phyloP scores from a whole-genome alignment of 2,113 vertebrate species.

The Actenoides hombroni region DNA sequence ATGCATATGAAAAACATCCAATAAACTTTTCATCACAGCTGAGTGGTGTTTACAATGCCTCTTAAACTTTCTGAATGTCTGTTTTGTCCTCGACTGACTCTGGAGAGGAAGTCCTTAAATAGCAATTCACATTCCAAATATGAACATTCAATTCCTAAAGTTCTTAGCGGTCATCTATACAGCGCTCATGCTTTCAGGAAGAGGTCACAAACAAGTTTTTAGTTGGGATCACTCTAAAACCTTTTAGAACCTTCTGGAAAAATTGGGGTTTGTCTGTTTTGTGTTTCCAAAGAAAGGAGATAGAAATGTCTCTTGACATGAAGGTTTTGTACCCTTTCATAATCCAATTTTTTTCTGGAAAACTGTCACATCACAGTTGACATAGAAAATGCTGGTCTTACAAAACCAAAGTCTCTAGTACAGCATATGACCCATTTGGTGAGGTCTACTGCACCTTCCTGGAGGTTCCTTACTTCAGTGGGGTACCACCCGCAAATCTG shows the following conservation, averaged over 20 bases:
- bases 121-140: constrained; percentile 50
- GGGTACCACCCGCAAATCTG: accelerated
- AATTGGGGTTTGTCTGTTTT: accelerated
- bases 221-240: background rate
- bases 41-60: background rate
- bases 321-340: background rate
- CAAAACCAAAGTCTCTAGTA: background rate
- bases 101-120: constrained; percentile 8
- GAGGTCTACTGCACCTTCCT: background rate
- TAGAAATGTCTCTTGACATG: background rate
- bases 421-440: background rate
- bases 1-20: constrained; percentile 1
- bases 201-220: background rate
- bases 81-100: constrained; percentile 32
- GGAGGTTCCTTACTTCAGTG: background rate
- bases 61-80: constrained; percentile 20
- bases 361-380: background rate
- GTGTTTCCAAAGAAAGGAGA: background rate
- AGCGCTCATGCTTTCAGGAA: constrained; percentile 38
- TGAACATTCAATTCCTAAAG: constrained; percentile 28
- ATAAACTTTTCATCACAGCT: constrained; percentile 21
- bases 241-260: background rate
- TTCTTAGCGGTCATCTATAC: constrained; percentile 17
- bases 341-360: background rate
- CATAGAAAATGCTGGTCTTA: background rate